Conservation (phyloP, 2,797 vertebrate genomes). For the Falco biarmicus region DNA sequence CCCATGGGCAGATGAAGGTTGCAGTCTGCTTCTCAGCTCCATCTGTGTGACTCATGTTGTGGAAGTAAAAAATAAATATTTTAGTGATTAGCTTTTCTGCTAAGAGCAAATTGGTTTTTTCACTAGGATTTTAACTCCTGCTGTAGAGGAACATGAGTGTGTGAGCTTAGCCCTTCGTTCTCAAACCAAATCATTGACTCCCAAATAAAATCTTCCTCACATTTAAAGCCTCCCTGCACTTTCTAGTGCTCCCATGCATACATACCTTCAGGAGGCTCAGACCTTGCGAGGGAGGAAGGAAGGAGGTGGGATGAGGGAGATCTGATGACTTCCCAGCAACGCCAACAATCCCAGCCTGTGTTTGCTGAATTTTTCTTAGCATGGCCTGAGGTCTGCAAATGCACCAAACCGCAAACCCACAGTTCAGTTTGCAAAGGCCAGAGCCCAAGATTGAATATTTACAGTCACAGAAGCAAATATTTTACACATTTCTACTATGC, state of each 20-base stretch:
- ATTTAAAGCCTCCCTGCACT: neutral
- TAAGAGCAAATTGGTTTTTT: neutral
- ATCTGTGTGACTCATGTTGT: rapidly evolving
- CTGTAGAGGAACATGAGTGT: neutral
- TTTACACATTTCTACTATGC: neutral
- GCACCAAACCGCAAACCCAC: slow-evolving; percentile 1
- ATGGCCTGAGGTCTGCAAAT: neutral
- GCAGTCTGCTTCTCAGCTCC: rapidly evolving
- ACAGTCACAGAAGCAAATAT: slow-evolving; percentile 9
- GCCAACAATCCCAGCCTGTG: neutral
- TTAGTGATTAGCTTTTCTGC: neutral
- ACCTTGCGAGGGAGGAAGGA: neutral
- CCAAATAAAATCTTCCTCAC: neutral
- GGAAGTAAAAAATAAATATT: neutral
- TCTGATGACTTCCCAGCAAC: neutral
- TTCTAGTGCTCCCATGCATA: neutral
- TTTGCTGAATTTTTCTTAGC: neutral
- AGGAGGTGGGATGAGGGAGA: neutral
- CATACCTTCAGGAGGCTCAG: neutral
- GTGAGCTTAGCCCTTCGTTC: neutral
- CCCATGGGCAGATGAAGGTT: neutral
- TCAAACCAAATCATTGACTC: neutral
- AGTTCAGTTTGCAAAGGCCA: slow-evolving; percentile 23
- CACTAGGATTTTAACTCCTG: neutral
- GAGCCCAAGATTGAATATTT: neutral